Evolutionary conservation across 1,140 invertebrate genomes (phyloP).

Genomic region (Antheraea pernyi): DNA sequence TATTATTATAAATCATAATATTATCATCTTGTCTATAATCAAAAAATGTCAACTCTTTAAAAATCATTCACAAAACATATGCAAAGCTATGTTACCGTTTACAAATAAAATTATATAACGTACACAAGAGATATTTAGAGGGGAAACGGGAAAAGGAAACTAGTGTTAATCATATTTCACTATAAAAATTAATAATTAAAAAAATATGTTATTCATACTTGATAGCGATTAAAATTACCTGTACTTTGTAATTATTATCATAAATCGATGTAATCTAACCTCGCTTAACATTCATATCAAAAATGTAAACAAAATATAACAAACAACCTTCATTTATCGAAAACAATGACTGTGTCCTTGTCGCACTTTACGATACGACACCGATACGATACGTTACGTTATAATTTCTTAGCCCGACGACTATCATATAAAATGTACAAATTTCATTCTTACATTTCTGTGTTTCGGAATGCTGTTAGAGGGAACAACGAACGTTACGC

Average conservation of each 20-base stretch:
- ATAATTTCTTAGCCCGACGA: neutral
- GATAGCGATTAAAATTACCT: conserved; percentile 59
- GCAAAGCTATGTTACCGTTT: conserved; percentile 27
- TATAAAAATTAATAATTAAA: conserved; percentile 62
- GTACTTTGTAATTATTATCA: conserved; percentile 70
- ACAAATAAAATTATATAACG: conserved; percentile 29
- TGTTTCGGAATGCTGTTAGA: neutral
- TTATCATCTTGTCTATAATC: conserved; percentile 15
- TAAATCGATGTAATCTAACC: conserved; percentile 70
- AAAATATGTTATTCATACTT: conserved; percentile 33
- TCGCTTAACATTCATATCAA: conserved; percentile 57
- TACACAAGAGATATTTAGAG: conserved; percentile 44
- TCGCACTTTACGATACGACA: neutral
- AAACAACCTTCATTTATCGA: conserved; percentile 42
- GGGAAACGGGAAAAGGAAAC: conserved; percentile 39
- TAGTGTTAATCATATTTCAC: conserved; percentile 56
- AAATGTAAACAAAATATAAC: conserved; percentile 62
- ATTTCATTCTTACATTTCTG: neutral
- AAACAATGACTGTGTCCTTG: conserved; percentile 34
- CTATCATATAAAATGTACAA: neutral
- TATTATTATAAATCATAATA: conserved; percentile 49
- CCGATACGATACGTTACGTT: too few relatives aligned
- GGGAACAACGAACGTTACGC: neutral
- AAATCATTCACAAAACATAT: conserved; percentile 29
- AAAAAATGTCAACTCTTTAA: conserved; percentile 25